phyloP scores from a whole-genome alignment of 2,797 vertebrate genomes.

The Anolis apletophallus region DNA sequence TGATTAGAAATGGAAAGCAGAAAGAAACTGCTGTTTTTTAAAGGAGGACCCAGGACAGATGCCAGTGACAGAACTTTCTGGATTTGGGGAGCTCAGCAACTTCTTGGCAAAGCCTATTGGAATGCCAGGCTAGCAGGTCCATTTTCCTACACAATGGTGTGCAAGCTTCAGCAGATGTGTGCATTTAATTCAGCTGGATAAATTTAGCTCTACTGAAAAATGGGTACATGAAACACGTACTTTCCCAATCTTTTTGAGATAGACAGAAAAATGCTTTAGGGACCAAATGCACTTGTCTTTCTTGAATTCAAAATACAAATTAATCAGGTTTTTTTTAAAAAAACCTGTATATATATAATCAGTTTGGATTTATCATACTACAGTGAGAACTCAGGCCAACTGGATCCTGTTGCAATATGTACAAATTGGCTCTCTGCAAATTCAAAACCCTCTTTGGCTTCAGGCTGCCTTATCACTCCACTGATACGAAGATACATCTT shows the following conservation, averaged over 20 bases:
- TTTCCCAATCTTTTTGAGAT: conserved; percentile 37
- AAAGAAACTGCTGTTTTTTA: not conserved
- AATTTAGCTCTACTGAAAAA: not conserved
- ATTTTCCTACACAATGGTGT: not conserved
- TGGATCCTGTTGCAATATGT: not conserved
- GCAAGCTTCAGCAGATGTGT: not conserved
- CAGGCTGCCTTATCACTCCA: not conserved
- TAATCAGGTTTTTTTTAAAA: conserved; percentile 25
- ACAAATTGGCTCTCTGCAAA: not conserved
- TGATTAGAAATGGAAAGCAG: not conserved
- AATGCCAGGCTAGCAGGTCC: not conserved
- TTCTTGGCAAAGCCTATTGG: not conserved
- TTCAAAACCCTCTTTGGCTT: not conserved
- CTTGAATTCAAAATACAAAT: not conserved
- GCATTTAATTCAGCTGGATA: not conserved
- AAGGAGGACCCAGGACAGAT: not conserved
- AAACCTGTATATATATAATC: conserved; percentile 26
- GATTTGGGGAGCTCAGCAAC: not conserved
- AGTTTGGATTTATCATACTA: not conserved
- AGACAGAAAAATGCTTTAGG: conserved; percentile 18
- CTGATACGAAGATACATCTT: not conserved
- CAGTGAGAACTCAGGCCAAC: not conserved
- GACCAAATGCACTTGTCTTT: conserved; percentile 24
- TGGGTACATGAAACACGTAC: conserved; percentile 27
- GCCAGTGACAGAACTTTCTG: not conserved